Evolutionary conservation across 2,888 invertebrate species (phyloP), one percentile per base, ranked within the genome.

Genomic region (Sesia apiformis): DNA sequence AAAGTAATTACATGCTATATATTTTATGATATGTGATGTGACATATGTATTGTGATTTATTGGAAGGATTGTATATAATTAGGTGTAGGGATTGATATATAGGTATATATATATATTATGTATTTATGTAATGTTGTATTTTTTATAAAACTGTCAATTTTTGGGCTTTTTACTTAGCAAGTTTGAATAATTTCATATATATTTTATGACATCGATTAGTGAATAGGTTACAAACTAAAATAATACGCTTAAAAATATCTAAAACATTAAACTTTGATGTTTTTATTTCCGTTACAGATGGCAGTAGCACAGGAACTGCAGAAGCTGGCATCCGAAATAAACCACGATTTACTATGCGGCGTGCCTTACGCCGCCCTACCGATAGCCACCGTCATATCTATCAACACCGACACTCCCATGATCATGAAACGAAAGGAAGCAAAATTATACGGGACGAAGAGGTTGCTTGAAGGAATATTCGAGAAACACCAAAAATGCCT

Each of bases 331-430:
- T 64, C 66, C 0, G 74, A 73, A 59, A 77, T 84, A 59, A 58
- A 71, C 49, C 90, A 91, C 63, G 92, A 95, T 61, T 91, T 95
- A 55, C 86, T 98, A n/a, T 98, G 98, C 78, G 98, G 98, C 7
- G 98, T 98, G 0, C 99, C 99, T 0, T 99, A 99, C 74, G 98
- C 98, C 5, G 99, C 99, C 2, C 85, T 99, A 7, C 98, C 99
- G 0, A 91, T 99, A 56, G 97, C 98, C 0, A 95, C 98, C 0
- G 91, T 97, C 56, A 93, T 97, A 65, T 95, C 96, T 0, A 88
- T 93, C 53, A 92, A 93, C 67, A 90, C 93, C 3, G 84, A 92
- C 63, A 86, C 79, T 4, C 97, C 97, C 0, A 98, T 98, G 98
- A 89, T 98, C 54, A 94, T 98, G 77, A 92, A 96, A 56, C 90